Conservation (phyloP, 1,140 invertebrate genomes). For the Drosophila repletoides region DNA sequence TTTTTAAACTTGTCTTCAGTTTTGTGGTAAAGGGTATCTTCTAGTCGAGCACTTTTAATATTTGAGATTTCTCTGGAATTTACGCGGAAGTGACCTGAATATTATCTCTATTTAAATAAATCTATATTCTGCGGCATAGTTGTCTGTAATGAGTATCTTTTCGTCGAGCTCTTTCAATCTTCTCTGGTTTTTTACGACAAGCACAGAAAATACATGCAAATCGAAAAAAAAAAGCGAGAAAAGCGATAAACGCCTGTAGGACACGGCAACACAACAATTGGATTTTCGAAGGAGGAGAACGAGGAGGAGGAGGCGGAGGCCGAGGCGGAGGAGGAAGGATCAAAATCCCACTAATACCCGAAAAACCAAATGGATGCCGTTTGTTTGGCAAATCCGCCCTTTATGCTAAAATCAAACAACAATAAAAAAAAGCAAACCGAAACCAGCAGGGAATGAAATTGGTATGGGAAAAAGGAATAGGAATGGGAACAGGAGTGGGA, state of each 20-base stretch:
- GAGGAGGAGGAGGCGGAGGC: not conserved
- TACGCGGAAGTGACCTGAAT: too few species aligned
- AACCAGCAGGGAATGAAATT: slow-evolving; percentile 42
- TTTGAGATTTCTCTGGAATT: too few species aligned
- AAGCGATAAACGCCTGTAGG: slow-evolving; percentile 63
- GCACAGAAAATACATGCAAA: slow-evolving; percentile 65
- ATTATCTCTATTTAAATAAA: too few species aligned
- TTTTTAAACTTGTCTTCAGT: too few species aligned
- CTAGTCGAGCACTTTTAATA: too few species aligned
- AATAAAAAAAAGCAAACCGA: slow-evolving; percentile 69
- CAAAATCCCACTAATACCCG: slow-evolving; percentile 70
- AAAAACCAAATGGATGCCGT: slow-evolving; percentile 66
- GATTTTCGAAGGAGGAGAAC: not conserved
- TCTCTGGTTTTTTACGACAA: too few species aligned
- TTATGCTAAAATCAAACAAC: slow-evolving; percentile 75
- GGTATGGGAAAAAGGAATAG: not conserved
- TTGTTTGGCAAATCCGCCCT: slow-evolving; percentile 66
- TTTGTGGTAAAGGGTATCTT: too few species aligned
- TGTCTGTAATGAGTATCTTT: too few species aligned
- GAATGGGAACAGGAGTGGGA: not conserved
- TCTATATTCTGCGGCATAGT: too few species aligned
- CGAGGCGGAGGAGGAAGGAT: slow-evolving; percentile 11
- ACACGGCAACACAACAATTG: slow-evolving; percentile 26
- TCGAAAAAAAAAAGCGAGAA: slow-evolving; percentile 52
- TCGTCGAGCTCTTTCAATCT: too few species aligned